These are phyloP conservation scores for Stylophora pistillata DNA, from an alignment of 64 coral and sea anemone genomes.

Conservation along the genomic window DNA sequence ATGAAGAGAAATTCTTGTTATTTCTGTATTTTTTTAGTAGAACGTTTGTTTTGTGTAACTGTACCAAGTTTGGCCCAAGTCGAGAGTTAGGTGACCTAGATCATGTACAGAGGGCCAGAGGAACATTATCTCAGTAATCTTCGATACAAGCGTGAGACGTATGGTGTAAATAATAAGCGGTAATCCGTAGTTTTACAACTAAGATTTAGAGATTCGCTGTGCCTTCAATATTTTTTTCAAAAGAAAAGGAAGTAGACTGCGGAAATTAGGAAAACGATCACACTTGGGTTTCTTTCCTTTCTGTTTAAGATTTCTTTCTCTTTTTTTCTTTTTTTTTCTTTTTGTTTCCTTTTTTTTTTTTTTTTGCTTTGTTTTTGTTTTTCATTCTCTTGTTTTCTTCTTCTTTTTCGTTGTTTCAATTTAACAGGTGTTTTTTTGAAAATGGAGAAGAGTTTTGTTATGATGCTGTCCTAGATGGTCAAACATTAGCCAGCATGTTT, in stretches of 20 bases:
- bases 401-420: background rate
- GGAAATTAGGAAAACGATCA: background rate
- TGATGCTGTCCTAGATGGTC: constrained; percentile 22
- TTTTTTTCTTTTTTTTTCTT: too few species aligned
- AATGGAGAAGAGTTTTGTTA: constrained; percentile 46
- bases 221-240: too few species aligned
- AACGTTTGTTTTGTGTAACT: background rate
- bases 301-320: background rate
- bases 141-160: too few species aligned
- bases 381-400: background rate
- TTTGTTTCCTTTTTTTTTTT: too few species aligned
- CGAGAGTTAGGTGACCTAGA: too few species aligned
- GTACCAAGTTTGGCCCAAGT: too few species aligned
- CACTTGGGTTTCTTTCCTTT: background rate
- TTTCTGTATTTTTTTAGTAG: background rate
- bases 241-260: too few species aligned
- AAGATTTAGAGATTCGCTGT: too few species aligned
- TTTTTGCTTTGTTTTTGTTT: background rate
- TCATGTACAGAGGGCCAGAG: too few species aligned
- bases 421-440: constrained; percentile 54
- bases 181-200: too few species aligned
- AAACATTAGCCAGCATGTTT: constrained; percentile 40
- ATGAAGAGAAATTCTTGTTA: background rate
- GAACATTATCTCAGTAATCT: too few species aligned
- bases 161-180: too few species aligned